Evolutionary conservation across 2,797 vertebrate genomes (phyloP).

Genomic region (Glyptemys insculpta): DNA sequence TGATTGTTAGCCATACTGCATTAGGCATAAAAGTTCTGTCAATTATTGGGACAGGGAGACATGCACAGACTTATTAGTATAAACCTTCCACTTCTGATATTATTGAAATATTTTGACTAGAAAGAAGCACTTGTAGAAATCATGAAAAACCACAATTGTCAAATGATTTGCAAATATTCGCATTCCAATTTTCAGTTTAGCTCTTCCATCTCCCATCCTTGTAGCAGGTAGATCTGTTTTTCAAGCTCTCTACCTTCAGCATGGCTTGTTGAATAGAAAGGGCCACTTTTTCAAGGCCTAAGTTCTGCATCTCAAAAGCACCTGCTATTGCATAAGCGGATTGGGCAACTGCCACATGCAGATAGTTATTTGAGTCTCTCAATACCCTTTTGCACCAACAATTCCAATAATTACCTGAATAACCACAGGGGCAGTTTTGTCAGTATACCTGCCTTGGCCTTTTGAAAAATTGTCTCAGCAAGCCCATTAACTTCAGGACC

Average conservation of each 20-base stretch:
- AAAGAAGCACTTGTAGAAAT: neutral
- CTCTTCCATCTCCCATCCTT: neutral
- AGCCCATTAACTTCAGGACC: neutral
- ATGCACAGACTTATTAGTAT: neutral
- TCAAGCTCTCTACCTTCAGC: neutral
- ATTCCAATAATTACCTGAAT: neutral
- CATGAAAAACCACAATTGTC: fast-evolving
- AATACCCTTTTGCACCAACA: neutral
- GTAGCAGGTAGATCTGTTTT: neutral
- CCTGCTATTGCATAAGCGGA: neutral
- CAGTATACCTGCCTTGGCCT: neutral
- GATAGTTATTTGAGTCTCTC: fast-evolving
- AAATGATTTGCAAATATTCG: fast-evolving
- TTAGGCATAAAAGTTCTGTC: fast-evolving
- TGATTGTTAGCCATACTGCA: neutral
- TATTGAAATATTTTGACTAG: neutral
- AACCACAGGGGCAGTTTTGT: neutral
- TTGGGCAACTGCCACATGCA: neutral
- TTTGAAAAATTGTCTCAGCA: neutral
- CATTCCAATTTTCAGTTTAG: neutral
- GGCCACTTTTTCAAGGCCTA: neutral
- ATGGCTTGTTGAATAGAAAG: too few relatives aligned
- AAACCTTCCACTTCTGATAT: neutral
- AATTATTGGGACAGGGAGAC: neutral
- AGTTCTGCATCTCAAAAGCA: fast-evolving